Base-by-base conservation (phyloP, 2,888 invertebrate species). In the Yponomeuta malinellus region DNA sequence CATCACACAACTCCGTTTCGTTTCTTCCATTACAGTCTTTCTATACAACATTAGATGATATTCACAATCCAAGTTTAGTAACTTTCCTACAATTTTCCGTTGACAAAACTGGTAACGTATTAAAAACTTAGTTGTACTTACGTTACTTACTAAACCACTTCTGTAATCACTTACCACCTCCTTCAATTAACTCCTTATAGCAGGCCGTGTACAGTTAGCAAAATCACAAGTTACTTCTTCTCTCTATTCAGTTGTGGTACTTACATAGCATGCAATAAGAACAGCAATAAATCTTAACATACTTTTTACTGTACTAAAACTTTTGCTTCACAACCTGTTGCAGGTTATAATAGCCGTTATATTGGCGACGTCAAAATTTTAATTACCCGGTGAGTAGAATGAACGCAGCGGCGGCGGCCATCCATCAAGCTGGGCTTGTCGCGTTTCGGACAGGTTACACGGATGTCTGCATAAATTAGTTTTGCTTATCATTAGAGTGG, bases 321-420 rank as follows among this genome's bases (percentile, higher is more conserved):
- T 69, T 78, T 76, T 78, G 75, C 76, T 71, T 71, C 71, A 75
- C 77, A 79, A 78, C 78, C 78, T 73, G 76, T 76, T 75, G 52
- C 72, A 65, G 65, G 33, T 31, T 70, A 78, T 82, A 82, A 82
- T 78, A 78, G 79, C 78, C 76, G 79, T 76, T 82, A 80, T 78
- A 79, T 75, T 72, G 74, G 72, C 76, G 74, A 77, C 78, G 76
- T 80, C 80, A 78, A 81, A 83, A 82, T 81, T 83, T 82, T 83
- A 83, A 83, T 83, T 82, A 83, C 78, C 80, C 78, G 74, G 75
- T 75, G 74, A 76, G 74, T 77, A 76, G 75, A 75, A 75, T 15
- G 33, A 73, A 59, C 71, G 68, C 72, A 70, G 73, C 67, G 72
- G 52, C 52, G 68, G 71, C 66, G 71, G 70, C 68, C 71, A 74